Conservation (phyloP, 2,113 vertebrate genomes). For the Psittacus erithacus region DNA sequence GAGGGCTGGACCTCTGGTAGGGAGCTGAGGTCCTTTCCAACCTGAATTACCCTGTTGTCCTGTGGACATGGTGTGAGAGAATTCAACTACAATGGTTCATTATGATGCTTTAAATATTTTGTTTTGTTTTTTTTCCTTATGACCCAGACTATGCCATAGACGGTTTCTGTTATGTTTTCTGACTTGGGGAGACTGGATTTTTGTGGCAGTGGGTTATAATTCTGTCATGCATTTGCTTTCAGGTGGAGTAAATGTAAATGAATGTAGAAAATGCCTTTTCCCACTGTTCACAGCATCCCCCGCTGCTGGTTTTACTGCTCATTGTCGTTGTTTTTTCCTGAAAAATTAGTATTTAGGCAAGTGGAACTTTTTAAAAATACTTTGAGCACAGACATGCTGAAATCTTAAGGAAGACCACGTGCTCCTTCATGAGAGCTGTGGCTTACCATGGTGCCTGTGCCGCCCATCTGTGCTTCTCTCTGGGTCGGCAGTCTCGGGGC, state of each 20-base stretch:
- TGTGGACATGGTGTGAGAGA: neutral
- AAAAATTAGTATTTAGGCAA: neutral
- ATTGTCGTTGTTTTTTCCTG: neutral
- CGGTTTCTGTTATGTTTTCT: neutral
- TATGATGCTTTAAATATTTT: neutral
- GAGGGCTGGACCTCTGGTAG: neutral
- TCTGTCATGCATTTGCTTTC: neutral
- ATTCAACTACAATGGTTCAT: accelerated
- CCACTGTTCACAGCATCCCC: neutral
- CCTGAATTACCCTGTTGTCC: neutral
- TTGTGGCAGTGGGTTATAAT: neutral
- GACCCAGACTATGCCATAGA: neutral
- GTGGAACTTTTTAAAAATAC: neutral
- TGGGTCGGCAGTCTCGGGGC: accelerated
- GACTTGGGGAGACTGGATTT: neutral
- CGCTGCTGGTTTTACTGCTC: neutral
- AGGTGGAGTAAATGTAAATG: neutral
- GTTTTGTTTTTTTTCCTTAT: neutral
- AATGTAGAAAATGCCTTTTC: neutral
- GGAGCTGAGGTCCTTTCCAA: neutral
- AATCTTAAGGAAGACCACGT: too few relatives aligned
- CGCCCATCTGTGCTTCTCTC: neutral
- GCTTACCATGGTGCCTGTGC: accelerated
- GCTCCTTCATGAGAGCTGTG: neutral
- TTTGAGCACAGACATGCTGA: neutral